Evolutionary conservation across 30 jellyfish, hydroid and myxozoan genomes (phyloP).

Genomic region (Pseudorhiza aurosa): DNA sequence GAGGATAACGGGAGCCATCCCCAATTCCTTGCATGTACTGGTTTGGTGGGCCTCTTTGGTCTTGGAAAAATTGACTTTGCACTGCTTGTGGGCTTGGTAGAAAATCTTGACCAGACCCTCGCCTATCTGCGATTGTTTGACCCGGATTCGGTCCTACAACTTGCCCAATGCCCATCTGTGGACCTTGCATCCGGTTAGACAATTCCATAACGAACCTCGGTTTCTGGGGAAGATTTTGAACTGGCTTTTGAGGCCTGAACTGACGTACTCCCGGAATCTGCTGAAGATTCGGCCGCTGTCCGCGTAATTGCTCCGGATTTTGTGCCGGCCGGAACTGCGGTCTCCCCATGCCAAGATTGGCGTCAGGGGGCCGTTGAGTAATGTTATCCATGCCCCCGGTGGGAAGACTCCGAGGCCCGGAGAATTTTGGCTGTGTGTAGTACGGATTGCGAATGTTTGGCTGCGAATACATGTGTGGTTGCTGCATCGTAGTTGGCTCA

Average conservation of each 20-base stretch:
- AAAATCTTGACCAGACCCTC: neutral
- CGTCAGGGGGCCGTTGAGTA: conserved; percentile 23
- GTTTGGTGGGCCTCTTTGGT: neutral
- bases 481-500: conserved; percentile 12
- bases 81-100: conserved; percentile 4
- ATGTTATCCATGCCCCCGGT: conserved; percentile 12
- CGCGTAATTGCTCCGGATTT: neutral
- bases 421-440: neutral
- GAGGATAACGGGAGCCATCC: neutral
- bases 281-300: conserved; percentile 17
- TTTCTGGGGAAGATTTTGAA: conserved; percentile 1
- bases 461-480: neutral
- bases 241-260: conserved; percentile 22
- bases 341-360: conserved; percentile 5
- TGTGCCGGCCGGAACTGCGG: conserved; percentile 31
- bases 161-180: neutral
- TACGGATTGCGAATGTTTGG: conserved; percentile 17
- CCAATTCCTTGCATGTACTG: neutral
- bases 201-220: conserved; percentile 20
- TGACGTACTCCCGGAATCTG: neutral
- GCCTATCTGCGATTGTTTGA: neutral
- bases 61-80: neutral
- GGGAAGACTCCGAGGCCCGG: conserved; percentile 12
- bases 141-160: neutral
- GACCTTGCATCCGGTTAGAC: conserved; percentile 7